Conservation (phyloP, 35 echinoderm and acorn worm genomes). For the Amphiura filiformis region DNA sequence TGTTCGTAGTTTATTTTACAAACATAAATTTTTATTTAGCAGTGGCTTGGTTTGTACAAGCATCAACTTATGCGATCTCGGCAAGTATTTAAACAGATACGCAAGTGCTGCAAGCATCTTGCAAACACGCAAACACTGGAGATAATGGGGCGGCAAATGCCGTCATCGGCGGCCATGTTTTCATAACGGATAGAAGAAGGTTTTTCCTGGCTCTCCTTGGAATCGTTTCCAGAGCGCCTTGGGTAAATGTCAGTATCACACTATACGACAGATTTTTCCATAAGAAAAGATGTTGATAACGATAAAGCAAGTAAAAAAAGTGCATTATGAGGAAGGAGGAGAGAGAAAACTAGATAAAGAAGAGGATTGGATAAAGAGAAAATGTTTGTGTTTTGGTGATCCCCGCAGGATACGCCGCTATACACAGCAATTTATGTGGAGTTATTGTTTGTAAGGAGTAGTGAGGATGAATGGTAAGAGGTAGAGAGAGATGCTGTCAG, state of each 20-base stretch:
- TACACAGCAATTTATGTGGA: background rate
- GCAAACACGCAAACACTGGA: background rate
- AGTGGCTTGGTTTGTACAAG: too few relatives aligned
- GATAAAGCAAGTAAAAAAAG: background rate
- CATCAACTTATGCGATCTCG: too few relatives aligned
- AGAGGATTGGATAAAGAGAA: background rate
- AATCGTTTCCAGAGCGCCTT: background rate
- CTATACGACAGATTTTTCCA: too few relatives aligned
- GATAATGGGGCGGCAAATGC: constrained; percentile 8
- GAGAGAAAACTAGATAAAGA: background rate
- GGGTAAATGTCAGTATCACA: background rate
- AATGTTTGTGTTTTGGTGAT: background rate
- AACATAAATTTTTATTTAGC: too few relatives aligned
- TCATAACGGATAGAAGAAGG: background rate
- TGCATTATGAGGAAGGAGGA: background rate
- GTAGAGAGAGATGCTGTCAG: background rate
- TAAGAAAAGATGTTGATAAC: too few relatives aligned
- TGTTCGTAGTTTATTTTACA: too few relatives aligned
- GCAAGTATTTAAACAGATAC: background rate
- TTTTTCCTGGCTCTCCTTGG: background rate
- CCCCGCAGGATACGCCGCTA: background rate
- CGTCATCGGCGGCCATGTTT: background rate
- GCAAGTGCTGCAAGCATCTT: background rate
- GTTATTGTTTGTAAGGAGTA: background rate
- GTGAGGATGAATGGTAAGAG: background rate